These are phyloP conservation scores for Patiria miniata DNA, from an alignment of 35 echinoderm and acorn worm genomes.

Conservation along the genomic window DNA sequence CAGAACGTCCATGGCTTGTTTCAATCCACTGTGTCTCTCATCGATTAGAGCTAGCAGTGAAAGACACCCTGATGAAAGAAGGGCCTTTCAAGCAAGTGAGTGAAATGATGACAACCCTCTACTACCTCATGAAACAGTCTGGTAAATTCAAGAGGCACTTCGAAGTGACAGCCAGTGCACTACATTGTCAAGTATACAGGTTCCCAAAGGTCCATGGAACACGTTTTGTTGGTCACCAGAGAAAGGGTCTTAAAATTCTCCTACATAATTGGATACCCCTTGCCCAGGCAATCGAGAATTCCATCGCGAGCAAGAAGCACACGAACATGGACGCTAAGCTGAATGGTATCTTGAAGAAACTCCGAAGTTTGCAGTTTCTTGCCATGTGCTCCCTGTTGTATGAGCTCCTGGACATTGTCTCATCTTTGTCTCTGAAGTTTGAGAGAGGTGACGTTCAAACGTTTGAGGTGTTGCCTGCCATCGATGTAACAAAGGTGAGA, in stretches of 20 bases:
- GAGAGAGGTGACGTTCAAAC: conserved; percentile 39
- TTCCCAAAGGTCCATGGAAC: conserved; percentile 54
- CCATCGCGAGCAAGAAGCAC: conserved; percentile 41
- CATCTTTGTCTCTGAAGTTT: conserved; percentile 56
- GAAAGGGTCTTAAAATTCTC: conserved; percentile 52
- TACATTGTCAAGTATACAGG: conserved; percentile 36
- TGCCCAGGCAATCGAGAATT: conserved; percentile 54
- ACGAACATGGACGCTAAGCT: conserved; percentile 47
- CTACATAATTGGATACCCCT: conserved; percentile 61
- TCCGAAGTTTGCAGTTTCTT: conserved; percentile 41
- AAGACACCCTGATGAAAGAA: conserved; percentile 61
- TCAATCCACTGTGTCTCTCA: conserved; percentile 68
- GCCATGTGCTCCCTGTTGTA: conserved; percentile 15
- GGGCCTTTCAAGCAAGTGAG: conserved; percentile 48
- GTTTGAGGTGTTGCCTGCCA: conserved; percentile 52
- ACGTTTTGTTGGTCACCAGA: conserved; percentile 64
- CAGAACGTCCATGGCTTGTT: conserved; percentile 56
- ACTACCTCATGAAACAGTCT: conserved; percentile 68
- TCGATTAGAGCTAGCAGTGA: conserved; percentile 52
- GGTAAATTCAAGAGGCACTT: conserved; percentile 79
- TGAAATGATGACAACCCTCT: conserved; percentile 58
- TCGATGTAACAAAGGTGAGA: conserved; percentile 36
- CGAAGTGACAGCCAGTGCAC: conserved; percentile 43
- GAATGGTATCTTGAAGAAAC: conserved; percentile 62
- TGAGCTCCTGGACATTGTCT: conserved; percentile 57